These are phyloP conservation scores for Orycteropus afer DNA, from an alignment of 2,113 vertebrate genomes.

Conservation along the genomic window DNA sequence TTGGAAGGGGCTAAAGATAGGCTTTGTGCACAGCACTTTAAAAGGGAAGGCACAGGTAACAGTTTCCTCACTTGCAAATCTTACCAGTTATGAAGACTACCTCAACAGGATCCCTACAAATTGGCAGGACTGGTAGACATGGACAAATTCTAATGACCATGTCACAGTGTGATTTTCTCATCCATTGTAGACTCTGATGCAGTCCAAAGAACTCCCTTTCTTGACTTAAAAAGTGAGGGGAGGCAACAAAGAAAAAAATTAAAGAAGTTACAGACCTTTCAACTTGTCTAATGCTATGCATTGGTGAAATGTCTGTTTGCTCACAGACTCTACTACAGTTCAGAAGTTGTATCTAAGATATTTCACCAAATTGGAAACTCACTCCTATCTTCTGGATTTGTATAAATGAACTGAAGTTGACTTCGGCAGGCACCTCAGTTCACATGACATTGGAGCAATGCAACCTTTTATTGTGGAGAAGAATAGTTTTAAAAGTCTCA, in stretches of 20 bases:
- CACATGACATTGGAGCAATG: slow-evolving; percentile 63
- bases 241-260: neutral
- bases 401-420: slow-evolving; percentile 78
- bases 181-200: neutral
- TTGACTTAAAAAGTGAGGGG: neutral
- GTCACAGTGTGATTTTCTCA: neutral
- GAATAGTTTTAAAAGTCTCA: slow-evolving; percentile 62
- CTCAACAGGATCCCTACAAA: neutral
- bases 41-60: neutral
- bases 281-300: neutral
- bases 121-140: too few species aligned
- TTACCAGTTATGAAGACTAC: neutral
- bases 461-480: slow-evolving; percentile 75
- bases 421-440: slow-evolving; percentile 62
- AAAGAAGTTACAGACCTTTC: neutral
- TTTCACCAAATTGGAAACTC: slow-evolving; percentile 51
- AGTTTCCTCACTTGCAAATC: neutral
- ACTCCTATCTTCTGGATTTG: slow-evolving; percentile 60
- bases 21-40: neutral
- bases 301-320: neutral
- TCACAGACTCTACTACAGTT: neutral
- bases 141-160: neutral
- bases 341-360: slow-evolving; percentile 45
- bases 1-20: neutral
- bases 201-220: neutral